A percentile compares a stretch with the other conserved stretches of the same genome.
Evolutionary conservation across 2,113 vertebrate species (phyloP).

Genomic region (Poicephalus gulielmi): DNA sequence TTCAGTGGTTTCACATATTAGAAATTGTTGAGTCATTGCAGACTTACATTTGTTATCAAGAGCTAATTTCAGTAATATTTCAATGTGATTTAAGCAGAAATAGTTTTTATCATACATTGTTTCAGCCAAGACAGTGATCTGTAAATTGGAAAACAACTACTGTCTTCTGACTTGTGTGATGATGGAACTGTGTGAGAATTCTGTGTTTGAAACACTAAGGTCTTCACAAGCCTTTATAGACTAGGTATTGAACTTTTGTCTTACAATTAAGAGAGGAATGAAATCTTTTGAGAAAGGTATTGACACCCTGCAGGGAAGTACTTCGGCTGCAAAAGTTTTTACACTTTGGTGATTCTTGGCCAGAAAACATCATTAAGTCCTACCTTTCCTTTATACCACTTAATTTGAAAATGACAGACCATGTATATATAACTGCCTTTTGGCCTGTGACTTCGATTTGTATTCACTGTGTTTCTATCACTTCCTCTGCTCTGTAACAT

Average conservation of each 20-base stretch:
- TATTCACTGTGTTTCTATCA: not conserved
- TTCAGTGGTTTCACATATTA: not conserved
- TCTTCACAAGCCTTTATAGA: not conserved
- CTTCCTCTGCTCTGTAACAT: not conserved
- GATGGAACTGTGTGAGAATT: constrained; percentile 49
- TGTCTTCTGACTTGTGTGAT: not conserved
- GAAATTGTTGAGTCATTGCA: not conserved
- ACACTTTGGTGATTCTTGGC: not conserved
- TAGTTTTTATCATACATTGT: not conserved
- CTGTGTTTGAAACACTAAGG: not conserved
- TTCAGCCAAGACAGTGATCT: not conserved
- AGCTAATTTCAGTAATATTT: not conserved
- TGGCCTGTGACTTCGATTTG: not conserved
- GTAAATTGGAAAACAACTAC: not conserved
- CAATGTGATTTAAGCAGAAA: not conserved
- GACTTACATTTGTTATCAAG: not conserved
- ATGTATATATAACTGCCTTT: not conserved
- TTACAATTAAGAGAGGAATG: constrained; percentile 71
- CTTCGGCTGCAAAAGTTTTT: not conserved
- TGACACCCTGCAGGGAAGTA: constrained; percentile 58
- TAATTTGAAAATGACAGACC: not conserved
- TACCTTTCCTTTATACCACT: not conserved
- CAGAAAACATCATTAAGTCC: not conserved
- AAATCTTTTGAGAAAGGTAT: constrained; percentile 65
- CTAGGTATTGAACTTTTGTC: constrained; percentile 57